Base-by-base conservation (phyloP, 2,888 invertebrate species). In the Branchipolynoe longqiensis region DNA sequence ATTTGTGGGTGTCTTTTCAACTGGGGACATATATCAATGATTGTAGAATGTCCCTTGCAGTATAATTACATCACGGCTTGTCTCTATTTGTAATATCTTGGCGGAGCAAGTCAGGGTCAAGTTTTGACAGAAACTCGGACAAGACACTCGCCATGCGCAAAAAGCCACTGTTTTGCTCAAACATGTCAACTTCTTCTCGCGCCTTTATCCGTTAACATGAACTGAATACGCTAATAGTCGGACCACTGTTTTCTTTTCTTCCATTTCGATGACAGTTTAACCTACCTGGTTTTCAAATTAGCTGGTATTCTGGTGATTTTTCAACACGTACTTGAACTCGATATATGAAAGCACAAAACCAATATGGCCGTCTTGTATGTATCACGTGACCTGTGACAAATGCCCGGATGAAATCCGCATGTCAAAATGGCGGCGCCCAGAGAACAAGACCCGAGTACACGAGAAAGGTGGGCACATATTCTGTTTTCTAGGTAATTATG, bases 351-450 rank as follows among this genome's bases (percentile, higher is more conserved):
- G 90, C 90, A 90, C 90, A 89, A 89, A 91, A 90, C 90, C 91
- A 91, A 91, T 90, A 92, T 92, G 91, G 91, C 91, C 89, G 91
- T 90, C 89, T 90, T 91, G 90, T 90, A 90, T 90, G 90, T 91
- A 89, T 89, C 92, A 92, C 92, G 91, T 92, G 92, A 91, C 89
- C 81, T 18, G 1, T 28, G 78, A 54, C 78, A 25, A 74, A 78
- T 56, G 36, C 86, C 86, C 86, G 86, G 86, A 86, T 86, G 85
- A 82, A 64, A 59, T 58, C 38, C 48, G 41, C 48, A 78, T 58
- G 54, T 31, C 82, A 82, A 82, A 22, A 82, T 82, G 82, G 56
- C 82, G 58, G 82, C 82, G 82, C 58, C 82, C 78, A 31, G 22
- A 22, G 54, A 14, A 1, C 48, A 18, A 33, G 6, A 14, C 38